phyloP scores from a whole-genome alignment of 2,888 invertebrate genomes.

The Hemithea aestivaria region DNA sequence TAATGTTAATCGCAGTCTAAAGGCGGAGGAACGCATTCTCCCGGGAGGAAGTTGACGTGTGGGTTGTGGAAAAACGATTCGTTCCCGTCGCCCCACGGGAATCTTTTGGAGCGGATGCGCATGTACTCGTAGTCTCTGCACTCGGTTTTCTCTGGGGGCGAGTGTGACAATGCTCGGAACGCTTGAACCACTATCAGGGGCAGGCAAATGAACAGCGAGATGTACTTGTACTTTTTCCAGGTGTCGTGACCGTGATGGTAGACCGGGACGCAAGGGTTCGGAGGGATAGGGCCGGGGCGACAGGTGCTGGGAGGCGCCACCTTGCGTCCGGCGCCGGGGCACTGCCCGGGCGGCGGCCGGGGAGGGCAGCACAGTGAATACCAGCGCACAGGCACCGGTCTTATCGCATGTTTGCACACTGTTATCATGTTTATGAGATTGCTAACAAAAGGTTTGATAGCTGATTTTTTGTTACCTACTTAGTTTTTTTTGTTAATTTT shows the following conservation, averaged over 20 bases:
- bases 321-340: conserved; percentile 40
- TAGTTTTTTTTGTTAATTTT: too few species aligned
- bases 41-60: conserved; percentile 77
- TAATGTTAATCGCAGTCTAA: conserved; percentile 48
- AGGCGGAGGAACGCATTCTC: conserved; percentile 54
- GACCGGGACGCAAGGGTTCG: conserved; percentile 51
- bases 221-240: conserved; percentile 50
- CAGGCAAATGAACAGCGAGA: conserved; percentile 48
- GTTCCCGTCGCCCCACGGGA: conserved; percentile 95
- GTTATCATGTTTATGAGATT: too few species aligned
- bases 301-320: conserved; percentile 46
- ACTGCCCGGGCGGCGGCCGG: conserved; percentile 35
- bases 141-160: conserved; percentile 33
- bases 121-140: conserved; percentile 85
- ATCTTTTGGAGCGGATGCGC: conserved; percentile 86
- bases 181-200: conserved; percentile 53
- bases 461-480: too few species aligned
- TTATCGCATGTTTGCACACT: too few species aligned
- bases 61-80: conserved; percentile 92
- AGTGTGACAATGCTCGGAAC: conserved; percentile 34
- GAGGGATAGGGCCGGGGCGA: conserved; percentile 41
- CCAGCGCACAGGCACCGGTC: conserved; percentile 13
- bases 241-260: conserved; percentile 46
- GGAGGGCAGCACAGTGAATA: conserved; percentile 50
- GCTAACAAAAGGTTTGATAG: too few species aligned